phyloP scores from a whole-genome alignment of 2,888 invertebrate species.

The Lysandra coridon region DNA sequence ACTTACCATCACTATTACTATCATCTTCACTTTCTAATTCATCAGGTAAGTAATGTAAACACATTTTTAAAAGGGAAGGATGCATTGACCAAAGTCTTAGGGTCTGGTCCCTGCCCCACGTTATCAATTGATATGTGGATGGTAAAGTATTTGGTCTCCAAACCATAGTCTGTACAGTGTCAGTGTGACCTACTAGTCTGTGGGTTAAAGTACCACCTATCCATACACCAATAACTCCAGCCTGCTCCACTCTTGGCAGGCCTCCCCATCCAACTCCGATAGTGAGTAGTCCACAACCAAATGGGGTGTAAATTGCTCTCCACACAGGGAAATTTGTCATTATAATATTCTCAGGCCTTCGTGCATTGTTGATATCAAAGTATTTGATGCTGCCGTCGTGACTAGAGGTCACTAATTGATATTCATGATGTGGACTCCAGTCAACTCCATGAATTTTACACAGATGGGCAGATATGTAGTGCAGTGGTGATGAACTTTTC shows the following conservation, averaged over 20 bases:
- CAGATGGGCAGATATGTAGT: slow-evolving; percentile 96
- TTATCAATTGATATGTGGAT: slow-evolving; percentile 90
- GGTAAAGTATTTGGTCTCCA: slow-evolving; percentile 89
- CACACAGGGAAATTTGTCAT: slow-evolving; percentile 94
- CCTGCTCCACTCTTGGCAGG: slow-evolving; percentile 87
- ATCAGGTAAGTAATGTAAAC: slow-evolving; percentile 83
- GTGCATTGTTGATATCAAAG: slow-evolving; percentile 93
- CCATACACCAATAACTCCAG: slow-evolving; percentile 79
- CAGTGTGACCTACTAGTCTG: slow-evolving; percentile 95
- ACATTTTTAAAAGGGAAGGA: slow-evolving; percentile 89
- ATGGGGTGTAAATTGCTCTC: slow-evolving; percentile 96
- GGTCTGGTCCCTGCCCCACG: slow-evolving; percentile 97
- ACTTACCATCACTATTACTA: slow-evolving; percentile 73
- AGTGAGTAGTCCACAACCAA: slow-evolving; percentile 94
- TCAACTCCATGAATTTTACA: slow-evolving; percentile 94
- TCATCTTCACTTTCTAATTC: slow-evolving; percentile 81
- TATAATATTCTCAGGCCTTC: slow-evolving; percentile 90
- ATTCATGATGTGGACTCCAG: slow-evolving; percentile 94
- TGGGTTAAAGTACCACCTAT: slow-evolving; percentile 86
- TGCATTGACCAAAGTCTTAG: slow-evolving; percentile 95
- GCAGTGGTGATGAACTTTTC: slow-evolving; percentile 91
- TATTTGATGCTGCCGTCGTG: slow-evolving; percentile 97
- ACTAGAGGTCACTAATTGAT: slow-evolving; percentile 93
- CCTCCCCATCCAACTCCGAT: slow-evolving; percentile 95
- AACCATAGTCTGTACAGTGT: slow-evolving; percentile 96